A percentile compares a stretch with the other conserved stretches of the same genome.
Conservation (phyloP, 2,888 invertebrate species). For the Acronicta alni region DNA sequence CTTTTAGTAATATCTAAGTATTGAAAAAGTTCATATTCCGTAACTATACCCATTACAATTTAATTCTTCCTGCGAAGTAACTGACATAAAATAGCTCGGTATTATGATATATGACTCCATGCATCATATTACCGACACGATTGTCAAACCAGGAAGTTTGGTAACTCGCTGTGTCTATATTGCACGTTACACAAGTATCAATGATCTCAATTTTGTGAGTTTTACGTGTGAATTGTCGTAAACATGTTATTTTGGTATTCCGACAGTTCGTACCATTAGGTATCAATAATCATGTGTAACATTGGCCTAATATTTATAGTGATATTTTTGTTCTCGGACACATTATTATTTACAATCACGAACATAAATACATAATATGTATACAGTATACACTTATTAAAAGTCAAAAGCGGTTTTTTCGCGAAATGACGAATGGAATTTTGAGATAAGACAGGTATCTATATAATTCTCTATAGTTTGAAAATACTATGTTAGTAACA, state of each 20-base stretch:
- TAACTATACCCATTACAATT: background rate
- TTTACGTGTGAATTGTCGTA: slow-evolving; percentile 49
- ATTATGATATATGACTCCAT: slow-evolving; percentile 42
- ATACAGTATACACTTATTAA: too few relatives aligned
- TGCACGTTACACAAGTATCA: slow-evolving; percentile 50
- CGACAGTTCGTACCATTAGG: slow-evolving; percentile 22
- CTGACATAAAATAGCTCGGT: slow-evolving; percentile 17
- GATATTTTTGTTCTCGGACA: slow-evolving; percentile 9
- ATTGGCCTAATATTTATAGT: background rate
- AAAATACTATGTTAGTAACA: too few relatives aligned
- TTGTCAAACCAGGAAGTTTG: slow-evolving; percentile 59
- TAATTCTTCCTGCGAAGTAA: slow-evolving; percentile 13
- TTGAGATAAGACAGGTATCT: too few relatives aligned
- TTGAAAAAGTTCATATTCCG: background rate
- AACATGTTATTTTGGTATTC: slow-evolving; percentile 32
- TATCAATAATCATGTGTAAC: slow-evolving; percentile 17
- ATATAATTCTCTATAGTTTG: too few relatives aligned
- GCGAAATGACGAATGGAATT: too few relatives aligned
- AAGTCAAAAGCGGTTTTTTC: too few relatives aligned
- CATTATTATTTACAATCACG: background rate
- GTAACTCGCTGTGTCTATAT: slow-evolving; percentile 47
- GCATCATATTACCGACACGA: slow-evolving; percentile 46
- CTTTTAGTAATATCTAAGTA: too few relatives aligned
- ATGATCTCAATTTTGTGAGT: slow-evolving; percentile 53
- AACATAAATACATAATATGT: too few relatives aligned